These are phyloP conservation scores for Naja naja DNA, from an alignment of 2,113 vertebrate genomes.

Conservation along the genomic window DNA sequence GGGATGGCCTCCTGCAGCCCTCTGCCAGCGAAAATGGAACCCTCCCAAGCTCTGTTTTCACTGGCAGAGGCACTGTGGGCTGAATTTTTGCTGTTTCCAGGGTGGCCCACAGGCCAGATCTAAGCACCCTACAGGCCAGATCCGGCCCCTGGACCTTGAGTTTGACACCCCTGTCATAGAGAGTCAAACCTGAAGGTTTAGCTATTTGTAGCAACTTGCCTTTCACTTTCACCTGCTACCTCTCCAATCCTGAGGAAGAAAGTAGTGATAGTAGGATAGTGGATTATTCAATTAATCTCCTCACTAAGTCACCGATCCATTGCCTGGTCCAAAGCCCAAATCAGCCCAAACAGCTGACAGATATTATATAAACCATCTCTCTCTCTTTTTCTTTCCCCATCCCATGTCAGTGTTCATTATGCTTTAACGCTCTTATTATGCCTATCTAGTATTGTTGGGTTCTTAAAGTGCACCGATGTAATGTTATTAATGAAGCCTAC, in stretches of 20 bases:
- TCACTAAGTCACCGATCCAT: not conserved
- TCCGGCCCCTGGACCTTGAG: too few relatives aligned
- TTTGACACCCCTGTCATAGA: not conserved
- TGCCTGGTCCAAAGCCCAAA: not conserved
- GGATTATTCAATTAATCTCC: not conserved
- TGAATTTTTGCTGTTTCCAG: too few relatives aligned
- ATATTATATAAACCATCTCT: not conserved
- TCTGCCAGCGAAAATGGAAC: too few relatives aligned
- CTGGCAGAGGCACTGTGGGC: too few relatives aligned
- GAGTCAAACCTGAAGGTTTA: not conserved
- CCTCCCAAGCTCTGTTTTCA: too few relatives aligned
- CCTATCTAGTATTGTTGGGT: not conserved
- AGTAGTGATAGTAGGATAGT: not conserved
- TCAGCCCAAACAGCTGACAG: not conserved
- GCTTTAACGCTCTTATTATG: not conserved
- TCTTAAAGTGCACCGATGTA: not conserved
- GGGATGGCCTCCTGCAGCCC: too few relatives aligned
- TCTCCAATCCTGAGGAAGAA: not conserved
- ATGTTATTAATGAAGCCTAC: not conserved
- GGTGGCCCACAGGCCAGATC: too few relatives aligned
- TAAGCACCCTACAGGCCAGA: too few relatives aligned
- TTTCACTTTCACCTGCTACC: not conserved
- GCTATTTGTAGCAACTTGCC: not conserved
- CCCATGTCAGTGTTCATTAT: not conserved
- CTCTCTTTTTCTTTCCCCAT: not conserved